Evolutionary conservation across 2,113 vertebrate genomes (phyloP).

Genomic region (Rhinoptilus africanus): DNA sequence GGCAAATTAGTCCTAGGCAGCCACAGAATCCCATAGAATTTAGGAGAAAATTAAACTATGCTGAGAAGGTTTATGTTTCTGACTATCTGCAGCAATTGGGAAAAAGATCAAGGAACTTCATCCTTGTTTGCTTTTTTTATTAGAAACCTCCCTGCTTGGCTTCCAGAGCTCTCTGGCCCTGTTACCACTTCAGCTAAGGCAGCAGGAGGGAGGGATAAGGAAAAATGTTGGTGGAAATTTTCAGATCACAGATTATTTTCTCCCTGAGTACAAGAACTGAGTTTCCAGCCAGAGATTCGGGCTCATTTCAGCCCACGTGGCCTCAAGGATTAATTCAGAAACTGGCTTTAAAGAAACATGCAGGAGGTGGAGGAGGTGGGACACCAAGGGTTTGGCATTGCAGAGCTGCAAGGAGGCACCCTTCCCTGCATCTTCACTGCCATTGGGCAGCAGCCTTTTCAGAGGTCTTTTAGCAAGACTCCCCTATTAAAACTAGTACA

Average conservation of each 20-base stretch:
- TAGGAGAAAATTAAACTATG: background rate
- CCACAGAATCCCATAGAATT: background rate
- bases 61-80: background rate
- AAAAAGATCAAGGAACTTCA: constrained; percentile 14
- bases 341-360: background rate
- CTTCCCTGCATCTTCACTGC: too few species aligned
- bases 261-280: background rate
- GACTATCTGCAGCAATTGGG: background rate
- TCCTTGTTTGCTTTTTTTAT: background rate
- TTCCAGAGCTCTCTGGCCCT: background rate
- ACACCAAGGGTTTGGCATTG: background rate
- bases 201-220: background rate
- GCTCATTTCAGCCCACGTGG: background rate
- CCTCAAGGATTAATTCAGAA: background rate
- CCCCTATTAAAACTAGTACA: background rate
- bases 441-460: background rate
- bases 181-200: background rate
- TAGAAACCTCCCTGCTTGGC: background rate
- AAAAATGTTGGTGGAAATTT: background rate
- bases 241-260: background rate
- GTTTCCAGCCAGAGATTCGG: background rate
- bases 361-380: background rate
- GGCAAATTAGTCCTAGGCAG: background rate
- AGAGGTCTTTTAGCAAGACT: background rate
- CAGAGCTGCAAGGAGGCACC: too few species aligned